Percentiles rank a stretch among this genome's conserved stretches.
These are phyloP conservation scores for Artibeus jamaicensis DNA, from an alignment of 2,797 vertebrate genomes.

Conservation along the genomic window DNA sequence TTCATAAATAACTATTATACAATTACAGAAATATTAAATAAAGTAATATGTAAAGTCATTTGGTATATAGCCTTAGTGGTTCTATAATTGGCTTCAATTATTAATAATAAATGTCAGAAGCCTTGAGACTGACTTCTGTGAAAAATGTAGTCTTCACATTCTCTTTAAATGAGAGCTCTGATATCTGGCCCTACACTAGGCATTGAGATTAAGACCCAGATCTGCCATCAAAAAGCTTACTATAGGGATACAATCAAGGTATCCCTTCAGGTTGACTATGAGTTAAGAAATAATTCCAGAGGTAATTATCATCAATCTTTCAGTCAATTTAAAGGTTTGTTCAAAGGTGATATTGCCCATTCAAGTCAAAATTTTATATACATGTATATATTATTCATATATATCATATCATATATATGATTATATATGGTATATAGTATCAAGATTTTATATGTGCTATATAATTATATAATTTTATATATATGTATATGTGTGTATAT, in stretches of 20 bases:
- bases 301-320: neutral
- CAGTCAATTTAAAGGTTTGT: neutral
- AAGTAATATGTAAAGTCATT: neutral
- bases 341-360: neutral
- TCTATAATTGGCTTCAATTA: constrained; percentile 20
- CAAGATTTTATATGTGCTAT: too few relatives aligned
- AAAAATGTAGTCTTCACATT: constrained; percentile 11
- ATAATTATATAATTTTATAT: too few relatives aligned
- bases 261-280: neutral
- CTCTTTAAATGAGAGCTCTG: constrained; percentile 1
- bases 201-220: neutral
- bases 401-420: too few relatives aligned
- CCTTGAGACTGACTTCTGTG: neutral
- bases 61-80: neutral
- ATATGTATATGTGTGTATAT: too few relatives aligned
- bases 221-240: neutral
- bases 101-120: constrained; percentile 8
- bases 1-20: neutral
- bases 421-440: too few relatives aligned
- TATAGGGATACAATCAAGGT: neutral
- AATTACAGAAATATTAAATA: neutral
- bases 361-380: too few relatives aligned
- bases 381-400: too few relatives aligned
- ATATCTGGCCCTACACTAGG: neutral
- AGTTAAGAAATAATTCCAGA: constrained; percentile 7